These are phyloP conservation scores for Galemys pyrenaicus DNA, from an alignment of 2,113 vertebrate species.

Conservation along the genomic window DNA sequence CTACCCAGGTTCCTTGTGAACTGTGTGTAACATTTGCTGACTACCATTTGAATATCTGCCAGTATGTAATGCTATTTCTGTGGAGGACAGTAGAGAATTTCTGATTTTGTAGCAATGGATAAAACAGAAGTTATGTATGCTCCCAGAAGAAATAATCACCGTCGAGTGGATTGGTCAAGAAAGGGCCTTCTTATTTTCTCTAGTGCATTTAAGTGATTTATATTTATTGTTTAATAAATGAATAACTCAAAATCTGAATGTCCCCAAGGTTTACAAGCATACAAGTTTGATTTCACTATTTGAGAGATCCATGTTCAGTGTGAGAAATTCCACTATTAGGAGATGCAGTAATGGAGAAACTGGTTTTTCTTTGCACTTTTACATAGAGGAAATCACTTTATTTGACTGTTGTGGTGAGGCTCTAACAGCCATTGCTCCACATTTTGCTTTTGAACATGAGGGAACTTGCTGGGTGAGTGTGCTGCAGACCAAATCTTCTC, in stretches of 20 bases:
- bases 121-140: not conserved
- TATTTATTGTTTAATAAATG: not conserved
- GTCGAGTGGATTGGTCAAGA: not conserved
- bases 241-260: constrained; percentile 36
- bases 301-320: not conserved
- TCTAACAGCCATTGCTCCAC: not conserved
- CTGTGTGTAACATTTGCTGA: not conserved
- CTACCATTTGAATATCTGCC: not conserved
- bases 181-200: not conserved
- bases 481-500: not conserved
- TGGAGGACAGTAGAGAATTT: not conserved
- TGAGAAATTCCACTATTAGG: not conserved
- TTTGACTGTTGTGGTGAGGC: not conserved
- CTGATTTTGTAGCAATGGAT: not conserved
- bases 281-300: not conserved
- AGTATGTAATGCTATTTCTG: not conserved
- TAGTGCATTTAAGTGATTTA: not conserved
- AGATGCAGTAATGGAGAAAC: not conserved
- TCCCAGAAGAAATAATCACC: not conserved
- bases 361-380: not conserved
- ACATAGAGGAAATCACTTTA: not conserved
- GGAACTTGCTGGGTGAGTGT: not conserved
- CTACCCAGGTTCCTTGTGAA: not conserved
- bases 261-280: not conserved
- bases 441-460: not conserved